phyloP scores from a whole-genome alignment of 2,797 vertebrate genomes.

The Myiotriccus ornatus region DNA sequence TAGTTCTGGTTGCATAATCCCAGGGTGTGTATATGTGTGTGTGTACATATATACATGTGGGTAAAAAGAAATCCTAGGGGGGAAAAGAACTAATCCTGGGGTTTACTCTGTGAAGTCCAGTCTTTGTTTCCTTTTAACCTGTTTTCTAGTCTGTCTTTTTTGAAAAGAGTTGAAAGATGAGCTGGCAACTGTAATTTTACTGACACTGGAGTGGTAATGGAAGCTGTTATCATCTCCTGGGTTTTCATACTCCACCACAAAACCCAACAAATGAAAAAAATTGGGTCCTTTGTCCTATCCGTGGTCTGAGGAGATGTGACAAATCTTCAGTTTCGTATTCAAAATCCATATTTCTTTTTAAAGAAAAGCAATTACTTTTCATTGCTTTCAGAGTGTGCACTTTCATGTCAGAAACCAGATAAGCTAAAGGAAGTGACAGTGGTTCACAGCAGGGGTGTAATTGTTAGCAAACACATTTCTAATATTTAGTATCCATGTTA shows the following conservation, averaged over 20 bases:
- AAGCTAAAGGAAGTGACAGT: not conserved
- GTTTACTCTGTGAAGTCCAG: not conserved
- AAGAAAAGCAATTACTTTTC: not conserved
- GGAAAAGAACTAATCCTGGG: not conserved
- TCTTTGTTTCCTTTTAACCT: not conserved
- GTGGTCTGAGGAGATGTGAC: not conserved
- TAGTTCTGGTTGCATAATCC: not conserved
- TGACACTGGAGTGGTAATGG: not conserved
- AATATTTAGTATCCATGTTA: not conserved
- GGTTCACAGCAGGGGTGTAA: not conserved
- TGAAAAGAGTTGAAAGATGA: not conserved
- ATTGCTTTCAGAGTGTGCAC: not conserved
- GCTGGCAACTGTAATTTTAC: not conserved
- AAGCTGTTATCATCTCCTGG: not conserved
- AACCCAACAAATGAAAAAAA: not conserved
- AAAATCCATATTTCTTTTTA: not conserved
- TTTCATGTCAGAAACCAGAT: not conserved
- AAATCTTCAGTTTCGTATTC: not conserved
- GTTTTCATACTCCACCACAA: not conserved
- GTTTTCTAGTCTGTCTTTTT: not conserved
- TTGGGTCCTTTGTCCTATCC: not conserved
- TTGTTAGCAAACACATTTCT: not conserved
- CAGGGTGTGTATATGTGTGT: not conserved
- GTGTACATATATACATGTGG: accelerated
- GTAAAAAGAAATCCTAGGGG: not conserved